These are phyloP conservation scores for Hippopotamus amphibius DNA, from an alignment of 2,113 vertebrate species.

Conservation along the genomic window DNA sequence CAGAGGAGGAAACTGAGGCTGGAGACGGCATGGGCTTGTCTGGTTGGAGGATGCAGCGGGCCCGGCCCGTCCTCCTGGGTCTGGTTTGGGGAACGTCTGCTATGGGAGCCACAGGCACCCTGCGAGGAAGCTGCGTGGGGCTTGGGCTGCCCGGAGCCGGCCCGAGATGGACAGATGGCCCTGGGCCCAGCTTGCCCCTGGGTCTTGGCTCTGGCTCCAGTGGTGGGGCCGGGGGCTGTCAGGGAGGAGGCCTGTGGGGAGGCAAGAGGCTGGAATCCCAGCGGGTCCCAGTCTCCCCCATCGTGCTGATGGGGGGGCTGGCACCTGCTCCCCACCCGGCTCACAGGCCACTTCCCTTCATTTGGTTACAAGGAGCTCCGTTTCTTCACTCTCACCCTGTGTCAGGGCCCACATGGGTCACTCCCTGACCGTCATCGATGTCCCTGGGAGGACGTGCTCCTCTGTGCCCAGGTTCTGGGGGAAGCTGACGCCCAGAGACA, in stretches of 20 bases:
- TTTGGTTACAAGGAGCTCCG: accelerated
- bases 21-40: accelerated
- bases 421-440: accelerated
- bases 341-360: accelerated
- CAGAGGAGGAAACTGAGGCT: neutral
- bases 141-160: neutral
- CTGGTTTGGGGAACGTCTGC: accelerated
- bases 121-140: accelerated
- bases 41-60: neutral
- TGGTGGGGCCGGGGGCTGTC: accelerated
- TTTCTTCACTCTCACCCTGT: accelerated
- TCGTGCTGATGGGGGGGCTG: accelerated
- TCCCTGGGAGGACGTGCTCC: accelerated
- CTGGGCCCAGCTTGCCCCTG: accelerated
- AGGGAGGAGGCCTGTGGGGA: neutral
- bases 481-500: neutral
- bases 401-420: accelerated
- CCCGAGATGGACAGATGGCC: accelerated
- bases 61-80: accelerated
- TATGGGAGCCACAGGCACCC: neutral
- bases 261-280: accelerated
- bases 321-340: accelerated
- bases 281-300: accelerated
- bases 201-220: too few relatives aligned
- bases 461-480: neutral